These are phyloP conservation scores for Maccullochella peelii DNA, from an alignment of 2,113 vertebrate species.

Conservation along the genomic window DNA sequence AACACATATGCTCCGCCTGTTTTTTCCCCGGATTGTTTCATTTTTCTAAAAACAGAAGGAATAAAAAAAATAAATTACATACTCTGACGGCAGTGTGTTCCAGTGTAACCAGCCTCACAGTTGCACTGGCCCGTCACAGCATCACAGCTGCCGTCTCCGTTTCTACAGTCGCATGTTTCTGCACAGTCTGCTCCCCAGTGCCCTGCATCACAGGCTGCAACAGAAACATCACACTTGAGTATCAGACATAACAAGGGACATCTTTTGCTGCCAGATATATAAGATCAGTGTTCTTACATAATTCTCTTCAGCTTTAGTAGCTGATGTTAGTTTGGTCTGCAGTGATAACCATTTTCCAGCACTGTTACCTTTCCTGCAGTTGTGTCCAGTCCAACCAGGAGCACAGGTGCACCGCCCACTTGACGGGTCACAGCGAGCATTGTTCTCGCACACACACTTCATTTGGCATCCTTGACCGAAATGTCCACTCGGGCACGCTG, in stretches of 20 bases:
- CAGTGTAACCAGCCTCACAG: constrained; percentile 89
- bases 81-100: constrained; percentile 87
- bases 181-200: constrained; percentile 89
- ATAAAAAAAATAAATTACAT: not conserved
- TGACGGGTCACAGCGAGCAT: constrained; percentile 87
- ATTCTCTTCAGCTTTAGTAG: not conserved
- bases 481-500: constrained; percentile 88
- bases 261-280: not conserved
- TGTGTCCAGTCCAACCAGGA: constrained; percentile 88
- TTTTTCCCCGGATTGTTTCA: not conserved
- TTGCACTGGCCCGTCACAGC: constrained; percentile 85
- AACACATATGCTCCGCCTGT: not conserved
- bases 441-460: constrained; percentile 90
- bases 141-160: constrained; percentile 86
- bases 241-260: not conserved
- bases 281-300: not conserved
- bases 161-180: constrained; percentile 87
- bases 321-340: not conserved
- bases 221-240: not conserved
- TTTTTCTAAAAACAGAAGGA: not conserved
- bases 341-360: not conserved
- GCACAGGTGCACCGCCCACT: constrained; percentile 89
- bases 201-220: constrained; percentile 88
- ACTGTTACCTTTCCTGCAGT: constrained; percentile 87
- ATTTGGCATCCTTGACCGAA: constrained; percentile 89